Evolutionary conservation across 2,113 vertebrate genomes (phyloP).

Genomic region (Macroglossus sobrinus): DNA sequence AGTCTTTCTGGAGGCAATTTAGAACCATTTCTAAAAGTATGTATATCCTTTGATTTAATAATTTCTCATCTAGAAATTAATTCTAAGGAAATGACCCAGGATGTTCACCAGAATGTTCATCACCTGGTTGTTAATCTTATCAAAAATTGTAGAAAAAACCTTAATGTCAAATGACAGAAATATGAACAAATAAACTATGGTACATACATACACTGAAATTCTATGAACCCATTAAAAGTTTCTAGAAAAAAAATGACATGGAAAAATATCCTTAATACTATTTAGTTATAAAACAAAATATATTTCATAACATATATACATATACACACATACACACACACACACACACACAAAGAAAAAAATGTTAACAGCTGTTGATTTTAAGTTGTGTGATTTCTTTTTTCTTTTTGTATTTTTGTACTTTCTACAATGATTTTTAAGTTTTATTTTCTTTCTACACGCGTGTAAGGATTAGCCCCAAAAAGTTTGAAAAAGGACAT

Average conservation of each 20-base stretch:
- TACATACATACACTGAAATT: not conserved
- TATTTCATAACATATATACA: not conserved
- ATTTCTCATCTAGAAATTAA: constrained; percentile 14
- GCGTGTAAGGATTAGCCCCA: not conserved
- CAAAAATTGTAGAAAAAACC: not conserved
- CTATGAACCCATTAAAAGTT: not conserved
- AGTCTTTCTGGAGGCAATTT: not conserved
- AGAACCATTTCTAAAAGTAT: not conserved
- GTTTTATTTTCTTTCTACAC: not conserved
- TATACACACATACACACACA: no score
- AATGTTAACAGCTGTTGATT: not conserved
- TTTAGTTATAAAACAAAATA: not conserved
- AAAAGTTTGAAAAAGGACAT: not conserved
- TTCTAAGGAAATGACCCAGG: not conserved
- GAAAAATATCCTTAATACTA: not conserved
- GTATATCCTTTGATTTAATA: not conserved
- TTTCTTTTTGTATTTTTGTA: not conserved
- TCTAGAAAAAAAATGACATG: not conserved
- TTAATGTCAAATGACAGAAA: not conserved
- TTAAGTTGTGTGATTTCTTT: not conserved
- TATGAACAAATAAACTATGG: not conserved
- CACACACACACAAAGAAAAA: not conserved
- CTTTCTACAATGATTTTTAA: not conserved
- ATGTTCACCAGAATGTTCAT: not conserved
- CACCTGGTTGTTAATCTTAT: not conserved